Conservation (phyloP, 2,888 invertebrate genomes). For the Ecliptopera silaceata region DNA sequence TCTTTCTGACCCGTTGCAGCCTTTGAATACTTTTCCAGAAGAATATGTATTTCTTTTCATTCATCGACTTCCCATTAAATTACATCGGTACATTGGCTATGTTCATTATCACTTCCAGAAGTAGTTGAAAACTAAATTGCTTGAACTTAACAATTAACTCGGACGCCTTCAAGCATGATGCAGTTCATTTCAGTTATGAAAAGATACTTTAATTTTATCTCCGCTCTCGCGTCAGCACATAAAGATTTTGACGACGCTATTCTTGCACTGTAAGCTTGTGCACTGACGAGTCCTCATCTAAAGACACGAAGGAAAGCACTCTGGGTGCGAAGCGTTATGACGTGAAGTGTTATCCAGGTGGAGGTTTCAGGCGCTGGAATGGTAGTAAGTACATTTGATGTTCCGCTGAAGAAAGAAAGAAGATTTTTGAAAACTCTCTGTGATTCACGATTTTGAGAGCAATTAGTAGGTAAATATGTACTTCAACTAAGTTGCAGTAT, state of each 20-base stretch:
- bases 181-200: slow-evolving; percentile 6
- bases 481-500: no score
- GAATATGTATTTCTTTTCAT: no score
- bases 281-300: slow-evolving; percentile 13
- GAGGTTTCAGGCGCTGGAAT: slow-evolving; percentile 12
- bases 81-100: no score
- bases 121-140: no score
- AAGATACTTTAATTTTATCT: slow-evolving; percentile 6
- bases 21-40: no score
- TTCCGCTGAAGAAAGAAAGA: not conserved
- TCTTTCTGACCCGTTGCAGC: no score
- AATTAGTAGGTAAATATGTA: not conserved
- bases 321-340: slow-evolving; percentile 13
- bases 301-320: slow-evolving; percentile 23
- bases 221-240: slow-evolving; percentile 4
- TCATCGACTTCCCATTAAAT: no score
- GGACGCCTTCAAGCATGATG: not conserved
- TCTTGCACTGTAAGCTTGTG: slow-evolving; percentile 20
- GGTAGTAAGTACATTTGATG: slow-evolving; percentile 1
- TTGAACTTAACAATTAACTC: no score
- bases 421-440: not conserved
- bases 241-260: slow-evolving; percentile 21
- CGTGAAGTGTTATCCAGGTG: slow-evolving; percentile 18
- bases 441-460: not conserved
- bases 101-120: no score